Evolutionary conservation across 2,113 vertebrate genomes (phyloP), one percentile per base, ranked within the genome.

Genomic region (Leptocoma aspasia): DNA sequence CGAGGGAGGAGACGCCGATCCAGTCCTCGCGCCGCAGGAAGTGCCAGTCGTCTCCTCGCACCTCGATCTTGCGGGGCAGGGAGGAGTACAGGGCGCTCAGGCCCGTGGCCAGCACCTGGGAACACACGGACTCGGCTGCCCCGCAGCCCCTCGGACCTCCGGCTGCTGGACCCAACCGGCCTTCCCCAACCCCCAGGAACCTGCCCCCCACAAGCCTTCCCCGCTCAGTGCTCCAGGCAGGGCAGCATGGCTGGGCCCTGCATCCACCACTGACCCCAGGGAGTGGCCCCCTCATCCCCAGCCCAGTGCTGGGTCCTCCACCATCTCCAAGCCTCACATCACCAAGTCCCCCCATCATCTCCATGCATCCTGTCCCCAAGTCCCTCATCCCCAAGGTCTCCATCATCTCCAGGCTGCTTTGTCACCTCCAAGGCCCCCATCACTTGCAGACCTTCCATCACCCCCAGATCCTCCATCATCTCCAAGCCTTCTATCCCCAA

Each of bases 71-170:
- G 73, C 99, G 98, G 16, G 99, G 99, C 97, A 99, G 97, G 4
- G 99, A 99, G 23, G 99, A 99, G 97, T 99, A 99, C 15, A 99
- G 99, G 47, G 98, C 99, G 14, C 99, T 99, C 84, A 99, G 98
- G 66, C 99, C 99, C 14, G 99, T 99, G 61, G 99, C 99, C 97
- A 99, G 97, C 89, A 99, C 99, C 99, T 99, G 97, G 11, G 44
- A 71, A 66, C 12, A 82, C 54, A 56, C 2, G 59, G 28, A 50
- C 73, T 68, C 33, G n/a, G 79, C 84, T 64, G 56, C 68, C 65
- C 54, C 6, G 17, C 69, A 35, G 79, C 70, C 78, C 45, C 69
- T 44, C 10, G 7, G 4, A 39, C 68, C 69, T 59, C 27, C 1
- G 4, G 56, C 87, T 2, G 2, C 77, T 30, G n/a, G 28, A 89